Conservation (phyloP, 2,113 vertebrate species). For the Solenodon paradoxus region DNA sequence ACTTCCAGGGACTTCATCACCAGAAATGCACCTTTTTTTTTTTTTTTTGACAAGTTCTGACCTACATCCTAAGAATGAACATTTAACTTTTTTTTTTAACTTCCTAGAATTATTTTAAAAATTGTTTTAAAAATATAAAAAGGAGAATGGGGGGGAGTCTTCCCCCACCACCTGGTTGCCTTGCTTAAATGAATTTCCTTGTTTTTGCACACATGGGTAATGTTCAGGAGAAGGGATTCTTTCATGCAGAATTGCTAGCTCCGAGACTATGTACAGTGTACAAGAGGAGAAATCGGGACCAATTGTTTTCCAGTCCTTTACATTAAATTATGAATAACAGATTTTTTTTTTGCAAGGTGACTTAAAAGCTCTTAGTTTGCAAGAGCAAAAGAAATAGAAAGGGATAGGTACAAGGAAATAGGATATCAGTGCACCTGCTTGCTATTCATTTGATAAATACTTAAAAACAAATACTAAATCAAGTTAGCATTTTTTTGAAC, state of each 20-base stretch:
- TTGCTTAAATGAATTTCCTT: neutral
- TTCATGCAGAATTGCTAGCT: neutral
- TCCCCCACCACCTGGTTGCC: neutral
- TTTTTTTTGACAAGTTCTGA: neutral
- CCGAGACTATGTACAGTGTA: neutral
- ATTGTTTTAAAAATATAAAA: neutral
- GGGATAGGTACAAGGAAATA: neutral
- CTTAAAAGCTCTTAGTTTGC: slow-evolving; percentile 25
- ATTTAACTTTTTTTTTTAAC: neutral
- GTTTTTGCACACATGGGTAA: neutral
- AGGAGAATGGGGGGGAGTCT: neutral
- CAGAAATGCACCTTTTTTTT: neutral
- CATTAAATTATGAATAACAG: slow-evolving; percentile 20
- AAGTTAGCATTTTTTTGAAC: neutral
- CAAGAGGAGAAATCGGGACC: neutral
- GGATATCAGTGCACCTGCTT: neutral
- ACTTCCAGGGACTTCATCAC: neutral
- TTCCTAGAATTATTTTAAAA: too few species aligned
- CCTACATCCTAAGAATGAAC: neutral
- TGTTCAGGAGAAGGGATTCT: neutral
- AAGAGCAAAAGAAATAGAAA: slow-evolving; percentile 16
- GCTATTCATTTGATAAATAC: neutral
- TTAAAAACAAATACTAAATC: neutral
- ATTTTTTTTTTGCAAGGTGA: neutral
- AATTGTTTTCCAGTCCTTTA: neutral